Evolutionary conservation across 2,888 invertebrate species (phyloP).

Genomic region (Heterodera filipjevi): DNA sequence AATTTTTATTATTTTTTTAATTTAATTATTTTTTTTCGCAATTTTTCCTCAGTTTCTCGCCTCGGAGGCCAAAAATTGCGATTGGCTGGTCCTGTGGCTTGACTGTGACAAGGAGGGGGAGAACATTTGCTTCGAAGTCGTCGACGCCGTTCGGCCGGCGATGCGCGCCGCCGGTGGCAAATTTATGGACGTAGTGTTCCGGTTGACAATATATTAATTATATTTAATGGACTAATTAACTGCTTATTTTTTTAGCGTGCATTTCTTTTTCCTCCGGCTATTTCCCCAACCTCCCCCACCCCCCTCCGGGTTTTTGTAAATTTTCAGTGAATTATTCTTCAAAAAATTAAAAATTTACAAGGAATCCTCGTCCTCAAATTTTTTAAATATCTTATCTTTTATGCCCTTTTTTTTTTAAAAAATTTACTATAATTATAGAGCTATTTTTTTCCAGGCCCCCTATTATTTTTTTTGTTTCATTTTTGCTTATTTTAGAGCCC

Average conservation of each 20-base stretch:
- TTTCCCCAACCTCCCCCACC: too few species aligned
- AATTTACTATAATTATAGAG: too few species aligned
- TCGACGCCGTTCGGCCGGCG: conserved; percentile 76
- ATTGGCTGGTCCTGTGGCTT: conserved; percentile 90
- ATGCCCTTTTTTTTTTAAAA: too few species aligned
- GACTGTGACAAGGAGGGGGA: conserved; percentile 99
- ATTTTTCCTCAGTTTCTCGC: conserved; percentile 51
- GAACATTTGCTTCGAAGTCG: conserved; percentile 81
- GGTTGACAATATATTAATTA: conserved; percentile 36
- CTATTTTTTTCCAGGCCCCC: too few species aligned
- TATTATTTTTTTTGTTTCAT: conserved; percentile 59
- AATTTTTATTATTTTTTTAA: too few species aligned
- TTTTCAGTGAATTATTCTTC: too few species aligned
- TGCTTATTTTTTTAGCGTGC: not conserved
- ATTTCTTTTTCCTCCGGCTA: too few species aligned
- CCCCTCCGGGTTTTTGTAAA: too few species aligned
- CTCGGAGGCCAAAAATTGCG: conserved; percentile 74
- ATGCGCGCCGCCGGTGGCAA: conserved; percentile 67
- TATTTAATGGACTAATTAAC: not conserved
- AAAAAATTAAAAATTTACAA: too few species aligned
- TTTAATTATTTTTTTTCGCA: not conserved
- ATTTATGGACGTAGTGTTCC: conserved; percentile 55
- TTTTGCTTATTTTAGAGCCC: conserved; percentile 81
- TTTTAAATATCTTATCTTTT: too few species aligned
- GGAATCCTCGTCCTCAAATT: too few species aligned